Base-by-base conservation (phyloP, 2,113 vertebrate species). In the Phyllopteryx taeniolatus region DNA sequence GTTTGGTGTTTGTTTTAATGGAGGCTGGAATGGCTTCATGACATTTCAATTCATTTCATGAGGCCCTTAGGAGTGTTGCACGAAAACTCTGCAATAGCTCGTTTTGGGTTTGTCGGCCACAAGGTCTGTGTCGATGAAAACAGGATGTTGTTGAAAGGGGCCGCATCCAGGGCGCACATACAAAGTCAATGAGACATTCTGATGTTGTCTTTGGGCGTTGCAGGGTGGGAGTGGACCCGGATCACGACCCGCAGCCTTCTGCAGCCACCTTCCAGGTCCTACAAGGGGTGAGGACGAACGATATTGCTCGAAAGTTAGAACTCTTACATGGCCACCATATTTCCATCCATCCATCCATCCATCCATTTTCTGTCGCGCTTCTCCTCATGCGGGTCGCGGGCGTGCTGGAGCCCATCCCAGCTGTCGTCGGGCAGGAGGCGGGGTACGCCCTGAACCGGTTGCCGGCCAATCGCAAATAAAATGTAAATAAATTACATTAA, bases 191-290 rank as follows among this genome's bases (percentile, higher is more conserved):
- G 43, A 65, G 6, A 27, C 5, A 9, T 12, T 1, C 27, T 66
- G 22, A 49, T 22, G 54, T 11, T 54, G 15, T 67, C 4, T 27
- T 78, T 78, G 86, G 86, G 72, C 88, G 10, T 86, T 93, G 72
- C 79, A 99, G 98, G 90, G 97, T 99, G 74, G 97, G 96, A n/a
- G 96, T 99, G 86, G 97, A 99, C 77, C 94, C 96, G 67, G 97
- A 99, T 89, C 94, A 98, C 84, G 98, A 99, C 87, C 94, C 92
- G 64, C 95, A 96, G 79, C 91, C 90, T 43, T 95, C 91, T 86
- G 94, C 93, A 8, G 97, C 98, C 92, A 98, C 92, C 90, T 99
- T 99, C 91, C 96, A 98, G 93, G 96, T 98, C 83, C 92, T 99
- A 74, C 98, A 98, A 90, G 94, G 93, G 90, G 98, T 99, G 93